Evolutionary conservation across 2,113 vertebrate genomes (phyloP), one percentile per base, ranked within the genome.

Genomic region (Struthio camelus): DNA sequence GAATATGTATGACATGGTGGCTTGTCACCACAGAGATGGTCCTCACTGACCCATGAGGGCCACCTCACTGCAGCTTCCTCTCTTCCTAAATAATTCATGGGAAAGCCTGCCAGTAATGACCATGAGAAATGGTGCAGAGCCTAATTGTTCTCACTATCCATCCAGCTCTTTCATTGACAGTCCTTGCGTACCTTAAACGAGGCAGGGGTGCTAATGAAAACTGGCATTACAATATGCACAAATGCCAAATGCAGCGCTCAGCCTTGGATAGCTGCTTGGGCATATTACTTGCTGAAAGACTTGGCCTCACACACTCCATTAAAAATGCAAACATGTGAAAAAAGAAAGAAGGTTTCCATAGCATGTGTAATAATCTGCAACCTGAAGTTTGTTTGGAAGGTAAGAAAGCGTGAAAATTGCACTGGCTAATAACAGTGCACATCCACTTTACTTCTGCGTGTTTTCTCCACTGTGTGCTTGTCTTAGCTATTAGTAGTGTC

Each of bases 141-240:
- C 66, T 72, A 61, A 61, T 22, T n/a, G 38, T 34, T 76, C n/a
- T 19, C 34, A 69, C 16, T 2, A 2, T 64, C 58, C 66, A 38
- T 9, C 6, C 4, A 90, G 53, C 18, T 76, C 56, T 85, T 81
- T 36, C 73, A 32, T 10, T 82, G 75, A 83, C n/a, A 72, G 67
- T 48, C 38, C 18, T 53, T 34, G n/a, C 9, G 23, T 34, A 12
- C 30, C 9, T 44, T 27, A 58, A 59, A 53, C 62, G 59, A 70
- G 36, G 36, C 72, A 54, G 25, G 30, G 32, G 30, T 93, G 79
- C 38, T 79, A 38, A 82, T 73, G 65, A 22, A 59, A 79, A 51
- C 24, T 1, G 4, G 66, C 1, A 1, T 42, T 65, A n/a, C 0
- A 0, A n/a, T 50, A 16, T 5, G n/a, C 44, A 38, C 32, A 54